Base-by-base conservation (phyloP, 2,113 vertebrate species). In the Connochaetes taurinus region DNA sequence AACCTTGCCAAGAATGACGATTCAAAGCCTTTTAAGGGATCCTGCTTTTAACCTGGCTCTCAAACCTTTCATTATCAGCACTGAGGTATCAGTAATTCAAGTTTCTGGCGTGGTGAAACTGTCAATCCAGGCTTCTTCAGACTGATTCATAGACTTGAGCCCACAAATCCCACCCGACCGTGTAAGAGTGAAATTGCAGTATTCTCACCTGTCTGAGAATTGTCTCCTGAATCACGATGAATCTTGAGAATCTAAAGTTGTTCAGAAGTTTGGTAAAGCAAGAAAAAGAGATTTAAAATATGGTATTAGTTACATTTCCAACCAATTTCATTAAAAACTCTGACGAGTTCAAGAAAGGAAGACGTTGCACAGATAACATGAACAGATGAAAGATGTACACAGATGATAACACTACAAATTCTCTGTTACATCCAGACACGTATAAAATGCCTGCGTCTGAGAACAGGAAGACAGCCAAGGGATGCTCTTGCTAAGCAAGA, bases 201-300 rank as follows among this genome's bases (percentile, higher is more conserved):
- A 53, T 76, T 98, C 99, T 98, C 96, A 99, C 99, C 99, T 99
- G 99, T 98, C 74, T 99, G 99, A 95, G 99, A 98, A 97, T 99
- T 99, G 93, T 99, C 99, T 97, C 98, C 99, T 33, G 99, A 97
- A 57, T 99, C 99, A 97, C 87, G 98, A 95, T 98, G 99, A 97
- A 98, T 98, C 98, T 99, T 99, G 98, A 98, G 98, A 94, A 99
- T 98, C 99, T 99, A 98, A 98, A 96, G 97, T 94, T 84, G 47
- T 64, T 76, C 71, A 76, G 87, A 98, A 92, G 67, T 96, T 98
- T 96, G 98, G 81, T 53, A 83, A 90, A 92, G 95, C 5, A 92
- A 98, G 33, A 98, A 36, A 97, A 71, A 97, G 58, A 94, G 0
- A 58, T 87, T 98, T 96, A 50, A 83, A 96, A 96, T 87, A 86